These are phyloP conservation scores for Dasyurus viverrinus DNA, from an alignment of 2,113 vertebrate species.

Conservation along the genomic window DNA sequence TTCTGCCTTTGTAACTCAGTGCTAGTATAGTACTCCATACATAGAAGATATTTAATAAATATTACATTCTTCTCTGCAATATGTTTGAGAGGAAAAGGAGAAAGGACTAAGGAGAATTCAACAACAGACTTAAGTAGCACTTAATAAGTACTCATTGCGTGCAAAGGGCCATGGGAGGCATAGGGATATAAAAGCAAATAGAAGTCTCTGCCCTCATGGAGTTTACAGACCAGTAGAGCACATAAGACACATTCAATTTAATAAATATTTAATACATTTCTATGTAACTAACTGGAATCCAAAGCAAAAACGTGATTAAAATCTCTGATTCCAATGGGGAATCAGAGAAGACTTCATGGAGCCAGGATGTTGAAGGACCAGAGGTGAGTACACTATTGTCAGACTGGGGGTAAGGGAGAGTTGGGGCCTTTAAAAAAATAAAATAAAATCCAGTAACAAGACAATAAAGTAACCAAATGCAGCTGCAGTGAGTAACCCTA, in stretches of 20 bases:
- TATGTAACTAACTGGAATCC: background rate
- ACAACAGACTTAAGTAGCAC: background rate
- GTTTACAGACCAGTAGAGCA: background rate
- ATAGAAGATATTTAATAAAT: background rate
- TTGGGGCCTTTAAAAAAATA: too few relatives aligned
- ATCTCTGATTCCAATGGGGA: background rate
- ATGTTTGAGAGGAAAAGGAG: background rate
- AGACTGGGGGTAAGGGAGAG: background rate
- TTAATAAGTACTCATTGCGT: background rate
- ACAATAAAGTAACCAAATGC: background rate
- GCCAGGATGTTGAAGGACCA: background rate
- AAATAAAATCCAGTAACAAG: background rate
- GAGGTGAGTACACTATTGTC: background rate
- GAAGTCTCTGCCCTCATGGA: background rate
- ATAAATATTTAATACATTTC: background rate
- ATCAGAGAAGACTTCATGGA: background rate
- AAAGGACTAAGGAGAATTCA: background rate
- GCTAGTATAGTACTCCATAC: background rate
- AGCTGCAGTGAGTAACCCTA: background rate
- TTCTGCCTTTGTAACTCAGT: background rate
- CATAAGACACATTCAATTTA: background rate
- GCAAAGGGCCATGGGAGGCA: background rate
- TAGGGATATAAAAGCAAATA: background rate
- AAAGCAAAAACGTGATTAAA: background rate
- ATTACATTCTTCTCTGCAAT: background rate